phyloP scores from a whole-genome alignment of 2,113 vertebrate species.

The Aegotheles bennettii region DNA sequence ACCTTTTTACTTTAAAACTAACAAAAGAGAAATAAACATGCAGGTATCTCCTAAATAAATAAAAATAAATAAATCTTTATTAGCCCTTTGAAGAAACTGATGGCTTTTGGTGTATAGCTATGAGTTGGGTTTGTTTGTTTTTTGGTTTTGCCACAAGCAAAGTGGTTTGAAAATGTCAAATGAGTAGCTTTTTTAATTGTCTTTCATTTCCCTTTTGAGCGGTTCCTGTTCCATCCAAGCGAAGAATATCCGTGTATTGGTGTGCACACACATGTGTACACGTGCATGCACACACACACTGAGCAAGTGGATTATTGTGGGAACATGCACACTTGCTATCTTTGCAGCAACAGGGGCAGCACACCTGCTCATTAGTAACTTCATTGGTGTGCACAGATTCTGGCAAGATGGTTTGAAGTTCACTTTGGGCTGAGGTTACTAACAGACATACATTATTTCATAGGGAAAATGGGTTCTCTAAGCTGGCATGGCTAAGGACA shows the following conservation, averaged over 20 bases:
- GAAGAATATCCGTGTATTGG: background rate
- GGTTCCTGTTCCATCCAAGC: background rate
- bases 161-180: background rate
- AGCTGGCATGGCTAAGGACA: background rate
- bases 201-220: background rate
- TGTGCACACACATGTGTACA: rapidly evolving
- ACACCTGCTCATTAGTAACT: background rate
- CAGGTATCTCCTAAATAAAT: too few relatives aligned
- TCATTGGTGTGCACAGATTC: background rate
- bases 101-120: background rate
- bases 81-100: background rate
- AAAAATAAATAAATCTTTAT: background rate
- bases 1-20: background rate
- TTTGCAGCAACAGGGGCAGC: background rate
- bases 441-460: rapidly evolving
- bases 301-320: background rate
- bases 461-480: background rate
- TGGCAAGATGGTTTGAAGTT: background rate
- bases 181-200: background rate
- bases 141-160: background rate
- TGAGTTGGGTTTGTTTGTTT: background rate
- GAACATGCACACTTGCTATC: background rate
- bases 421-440: background rate
- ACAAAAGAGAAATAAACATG: background rate
- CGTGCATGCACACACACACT: rapidly evolving